These are phyloP conservation scores for Melanerpes formicivorus DNA, from an alignment of 2,113 vertebrate species.

Conservation along the genomic window DNA sequence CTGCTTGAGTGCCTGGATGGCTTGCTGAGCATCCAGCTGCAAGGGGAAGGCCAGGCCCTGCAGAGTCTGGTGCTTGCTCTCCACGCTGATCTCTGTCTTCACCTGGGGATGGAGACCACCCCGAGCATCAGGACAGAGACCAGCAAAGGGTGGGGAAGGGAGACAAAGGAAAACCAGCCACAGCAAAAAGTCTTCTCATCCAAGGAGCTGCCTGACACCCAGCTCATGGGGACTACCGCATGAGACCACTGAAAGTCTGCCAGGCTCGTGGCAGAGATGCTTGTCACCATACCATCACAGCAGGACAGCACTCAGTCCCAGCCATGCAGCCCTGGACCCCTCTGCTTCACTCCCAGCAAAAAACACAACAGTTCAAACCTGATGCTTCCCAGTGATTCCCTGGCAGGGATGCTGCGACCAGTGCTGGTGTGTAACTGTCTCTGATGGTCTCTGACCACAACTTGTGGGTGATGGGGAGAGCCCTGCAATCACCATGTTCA, in stretches of 20 bases:
- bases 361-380: background rate
- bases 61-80: slow-evolving; percentile 92
- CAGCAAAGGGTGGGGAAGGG: background rate
- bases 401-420: background rate
- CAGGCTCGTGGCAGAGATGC: background rate
- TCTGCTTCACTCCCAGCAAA: background rate
- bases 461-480: background rate
- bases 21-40: slow-evolving; percentile 89
- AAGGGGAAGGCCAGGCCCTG: slow-evolving; percentile 94
- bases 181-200: background rate
- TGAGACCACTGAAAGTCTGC: background rate
- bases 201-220: background rate
- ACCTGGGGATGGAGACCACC: slow-evolving; percentile 75
- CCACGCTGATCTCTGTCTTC: slow-evolving; percentile 94
- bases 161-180: background rate
- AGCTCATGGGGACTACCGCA: background rate
- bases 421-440: accelerated
- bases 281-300: background rate
- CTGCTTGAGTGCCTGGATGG: slow-evolving; percentile 89
- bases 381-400: accelerated
- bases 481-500: background rate
- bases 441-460: accelerated
- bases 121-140: background rate
- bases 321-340: background rate
- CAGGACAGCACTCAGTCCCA: background rate